Evolutionary conservation across 2,888 invertebrate genomes (phyloP), one percentile per base, ranked within the genome.

Genomic region (Rhagophthalmus giganteus): DNA sequence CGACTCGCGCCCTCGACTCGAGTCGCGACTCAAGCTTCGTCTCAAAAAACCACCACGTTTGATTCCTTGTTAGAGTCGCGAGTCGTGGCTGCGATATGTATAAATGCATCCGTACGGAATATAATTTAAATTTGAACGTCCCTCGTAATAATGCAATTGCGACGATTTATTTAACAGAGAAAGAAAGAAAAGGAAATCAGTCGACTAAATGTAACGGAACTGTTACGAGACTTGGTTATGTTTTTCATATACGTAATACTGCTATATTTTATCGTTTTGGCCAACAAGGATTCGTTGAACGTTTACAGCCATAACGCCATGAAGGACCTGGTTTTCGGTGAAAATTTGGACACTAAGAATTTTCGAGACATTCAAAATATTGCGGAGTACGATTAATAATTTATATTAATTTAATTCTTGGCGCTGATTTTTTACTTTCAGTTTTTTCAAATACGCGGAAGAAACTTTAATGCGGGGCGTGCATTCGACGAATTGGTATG

Each of bases 401-500:
- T 33, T 15, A 2, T 14, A 14, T 14, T 15, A 33, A 33, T 11
- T 9, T 39, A 11, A 2, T 2, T 8, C 9, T 10, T 26, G 20
- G 6, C 9, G 2, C 12, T 25, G 8, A 24, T 9, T 10, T 14
- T 49, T 39, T 48, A 8, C 10, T 54, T 52, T 11, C 20, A 59
- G 59, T 2, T 27, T 56, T 27, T 52, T 52, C 7, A 27, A 53
- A 5, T 60, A 57, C 15, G 5, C 58, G 2, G 55, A 55, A n/a
- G 31, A 45, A 5, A 54, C 55, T 7, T 12, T 58, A 1, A 32
- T 58, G n/a, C 48, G 39, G 1, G 39, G 13, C 1, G 16, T 54
- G 12, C 54, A 60, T 34, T 30, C 58, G 5, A 13, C 12, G 1
- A 54, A 31, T 16, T 63, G 61, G 61, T 63, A 63, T 27, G 59